A percentile compares a stretch with the other conserved stretches of the same genome.
These are phyloP conservation scores for Pinna nobilis DNA, from an alignment of 1,140 invertebrate species.

Conservation along the genomic window DNA sequence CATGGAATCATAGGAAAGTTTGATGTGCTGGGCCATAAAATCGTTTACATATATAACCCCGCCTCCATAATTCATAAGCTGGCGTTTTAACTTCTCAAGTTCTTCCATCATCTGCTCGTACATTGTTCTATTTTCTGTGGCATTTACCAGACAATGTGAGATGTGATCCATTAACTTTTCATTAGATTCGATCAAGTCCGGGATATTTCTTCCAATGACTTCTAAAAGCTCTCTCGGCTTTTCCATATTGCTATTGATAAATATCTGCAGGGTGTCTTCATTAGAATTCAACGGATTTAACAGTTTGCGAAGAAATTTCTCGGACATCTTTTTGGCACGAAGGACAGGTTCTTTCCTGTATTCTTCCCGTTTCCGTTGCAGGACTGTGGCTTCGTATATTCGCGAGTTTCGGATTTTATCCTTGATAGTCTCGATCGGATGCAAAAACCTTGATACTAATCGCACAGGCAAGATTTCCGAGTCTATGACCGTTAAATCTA, in stretches of 20 bases:
- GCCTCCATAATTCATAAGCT: conserved; percentile 31
- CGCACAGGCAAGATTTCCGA: neutral
- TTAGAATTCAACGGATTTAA: conserved; percentile 4
- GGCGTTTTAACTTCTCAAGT: conserved; percentile 23
- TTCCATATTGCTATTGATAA: conserved; percentile 40
- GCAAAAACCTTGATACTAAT: conserved; percentile 2
- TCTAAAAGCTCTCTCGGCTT: conserved; percentile 36
- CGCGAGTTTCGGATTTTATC: neutral
- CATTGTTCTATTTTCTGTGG: conserved; percentile 1
- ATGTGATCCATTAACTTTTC: conserved; percentile 55
- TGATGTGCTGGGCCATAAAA: conserved; percentile 26
- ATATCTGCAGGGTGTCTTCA: conserved; percentile 8
- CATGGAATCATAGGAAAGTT: neutral
- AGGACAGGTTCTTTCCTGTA: conserved; percentile 9
- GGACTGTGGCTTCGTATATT: neutral
- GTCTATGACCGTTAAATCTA: neutral
- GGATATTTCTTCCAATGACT: conserved; percentile 42
- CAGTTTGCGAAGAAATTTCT: conserved; percentile 32
- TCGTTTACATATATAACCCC: conserved; percentile 42
- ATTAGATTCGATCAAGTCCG: conserved; percentile 53
- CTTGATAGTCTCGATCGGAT: neutral
- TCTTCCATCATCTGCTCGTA: conserved; percentile 42
- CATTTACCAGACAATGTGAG: conserved; percentile 30
- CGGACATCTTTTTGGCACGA: conserved; percentile 13
- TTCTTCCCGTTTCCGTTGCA: neutral